Evolutionary conservation across 1,140 invertebrate species (phyloP), one percentile per base, ranked within the genome.

Genomic region (Dendrolimus punctatus): DNA sequence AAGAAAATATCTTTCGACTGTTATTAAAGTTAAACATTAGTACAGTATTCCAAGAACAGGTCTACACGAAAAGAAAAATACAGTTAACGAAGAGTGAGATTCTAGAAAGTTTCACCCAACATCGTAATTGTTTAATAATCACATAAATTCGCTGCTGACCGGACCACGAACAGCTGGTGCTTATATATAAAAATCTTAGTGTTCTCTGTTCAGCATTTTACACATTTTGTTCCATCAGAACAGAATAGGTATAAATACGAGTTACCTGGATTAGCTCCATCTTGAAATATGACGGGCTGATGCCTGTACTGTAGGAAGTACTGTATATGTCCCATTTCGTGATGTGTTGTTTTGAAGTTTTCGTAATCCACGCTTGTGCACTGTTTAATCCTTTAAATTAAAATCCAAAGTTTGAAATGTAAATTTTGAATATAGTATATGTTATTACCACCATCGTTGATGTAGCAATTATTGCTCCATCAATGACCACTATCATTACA

Each of bases 221-320:
- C 97, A 98, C 87, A 95, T 93, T 88, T 98, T 98, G 62, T 98
- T 96, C 75, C 95, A 94, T 74, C 58, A 62, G 58, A 66, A 73
- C 39, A 67, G 59, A 67, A 62, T 51, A 39, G 7, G 4, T 39
- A 42, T 23, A 46, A 53, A 42, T 5, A 23, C 57, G 8, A 67
- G 54, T 83, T 82, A 87, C 87, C 87, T 65, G 93, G 92, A 87
- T 96, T 96, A 2, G 94, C 93, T 49, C 93, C 93, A 7, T 88
- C 87, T 41, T 92, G 74, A 64, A 91, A 92, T 7, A 90, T 76
- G 9, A 88, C 81, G 2, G 93, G 92, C 63, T 91, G 91, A 61
- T 93, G 69, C 74, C 90, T 92, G 70, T 94, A 94, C 63, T 91
- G 90, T 44, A 93, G 71, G 75, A 90, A 93, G 79, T 95, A 95